A percentile compares a stretch with the other conserved stretches of the same genome.
Conservation (phyloP, 1,140 invertebrate species). For the Drosophila sechellia region DNA sequence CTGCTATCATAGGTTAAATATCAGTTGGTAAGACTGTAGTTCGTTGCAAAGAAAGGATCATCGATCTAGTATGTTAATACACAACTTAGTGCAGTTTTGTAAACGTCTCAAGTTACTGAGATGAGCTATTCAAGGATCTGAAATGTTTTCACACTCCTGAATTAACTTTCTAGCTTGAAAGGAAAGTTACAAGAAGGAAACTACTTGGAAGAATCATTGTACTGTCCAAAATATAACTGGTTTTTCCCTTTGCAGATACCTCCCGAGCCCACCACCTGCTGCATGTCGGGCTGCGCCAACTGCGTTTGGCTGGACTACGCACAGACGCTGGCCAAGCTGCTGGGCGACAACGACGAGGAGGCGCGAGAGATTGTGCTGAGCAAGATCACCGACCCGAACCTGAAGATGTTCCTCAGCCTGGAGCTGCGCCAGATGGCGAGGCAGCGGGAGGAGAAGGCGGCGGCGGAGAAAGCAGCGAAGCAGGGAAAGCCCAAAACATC, state of each 20-base stretch:
- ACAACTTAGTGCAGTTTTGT: too few relatives aligned
- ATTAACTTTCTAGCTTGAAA: too few relatives aligned
- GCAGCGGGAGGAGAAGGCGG: conserved; percentile 30
- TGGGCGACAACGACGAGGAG: conserved; percentile 88
- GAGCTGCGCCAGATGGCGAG: conserved; percentile 87
- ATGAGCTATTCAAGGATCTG: too few relatives aligned
- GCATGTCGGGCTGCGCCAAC: conserved; percentile 96
- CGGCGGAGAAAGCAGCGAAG: conserved; percentile 10
- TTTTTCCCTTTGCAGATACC: conserved; percentile 80
- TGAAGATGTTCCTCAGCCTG: conserved; percentile 91
- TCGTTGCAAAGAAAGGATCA: background rate
- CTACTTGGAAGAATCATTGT: too few relatives aligned
- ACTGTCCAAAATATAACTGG: too few relatives aligned
- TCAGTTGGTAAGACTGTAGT: too few relatives aligned
- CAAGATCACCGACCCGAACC: conserved; percentile 91
- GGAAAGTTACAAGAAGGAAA: too few relatives aligned
- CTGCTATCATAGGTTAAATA: too few relatives aligned
- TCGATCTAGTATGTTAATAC: background rate
- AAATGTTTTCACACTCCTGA: too few relatives aligned
- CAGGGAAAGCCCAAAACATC: conserved; percentile 35
- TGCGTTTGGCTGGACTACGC: conserved; percentile 98
- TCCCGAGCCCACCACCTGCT: conserved; percentile 92
- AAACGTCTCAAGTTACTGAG: too few relatives aligned
- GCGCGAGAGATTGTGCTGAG: conserved; percentile 90
- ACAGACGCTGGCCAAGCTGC: conserved; percentile 90